Percentiles rank a stretch among this genome's conserved stretches.
Evolutionary conservation across 2,797 vertebrate species (phyloP).

Genomic region (Pangasius larnaudii): DNA sequence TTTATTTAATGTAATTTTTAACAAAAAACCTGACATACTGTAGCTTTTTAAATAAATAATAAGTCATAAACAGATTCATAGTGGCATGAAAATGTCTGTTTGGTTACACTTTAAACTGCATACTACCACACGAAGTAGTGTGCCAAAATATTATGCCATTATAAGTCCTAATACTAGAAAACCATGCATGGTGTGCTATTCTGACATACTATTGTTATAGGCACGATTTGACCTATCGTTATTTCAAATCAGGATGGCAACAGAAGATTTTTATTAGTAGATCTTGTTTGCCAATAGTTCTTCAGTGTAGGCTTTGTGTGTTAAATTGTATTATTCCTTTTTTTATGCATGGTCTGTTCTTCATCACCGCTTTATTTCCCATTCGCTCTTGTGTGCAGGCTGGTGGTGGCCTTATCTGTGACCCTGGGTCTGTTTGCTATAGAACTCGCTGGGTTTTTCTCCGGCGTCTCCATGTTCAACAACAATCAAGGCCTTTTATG

Average conservation of each 20-base stretch:
- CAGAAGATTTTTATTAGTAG: neutral
- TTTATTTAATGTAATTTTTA: neutral
- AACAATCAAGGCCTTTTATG: constrained; percentile 86
- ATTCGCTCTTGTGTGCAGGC: constrained; percentile 65
- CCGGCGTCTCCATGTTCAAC: constrained; percentile 91
- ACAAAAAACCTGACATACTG: neutral
- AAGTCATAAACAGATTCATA: neutral
- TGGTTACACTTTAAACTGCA: neutral
- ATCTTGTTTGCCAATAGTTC: neutral
- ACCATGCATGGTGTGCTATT: neutral
- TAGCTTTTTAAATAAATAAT: neutral
- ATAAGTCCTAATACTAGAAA: neutral
- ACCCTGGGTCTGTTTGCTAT: constrained; percentile 84
- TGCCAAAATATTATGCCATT: neutral
- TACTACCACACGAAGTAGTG: neutral
- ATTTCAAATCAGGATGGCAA: neutral
- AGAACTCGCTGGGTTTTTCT: constrained; percentile 87
- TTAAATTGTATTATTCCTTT: neutral
- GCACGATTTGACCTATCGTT: too few relatives aligned
- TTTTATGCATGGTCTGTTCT: neutral
- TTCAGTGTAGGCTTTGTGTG: neutral
- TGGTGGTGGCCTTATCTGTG: constrained; percentile 82
- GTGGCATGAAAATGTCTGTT: neutral
- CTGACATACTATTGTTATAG: neutral
- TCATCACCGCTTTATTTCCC: neutral